Percentiles rank a stretch among this genome's conserved stretches.
Evolutionary conservation across 1,140 invertebrate species (phyloP).

Genomic region (Andricus grossulariae): DNA sequence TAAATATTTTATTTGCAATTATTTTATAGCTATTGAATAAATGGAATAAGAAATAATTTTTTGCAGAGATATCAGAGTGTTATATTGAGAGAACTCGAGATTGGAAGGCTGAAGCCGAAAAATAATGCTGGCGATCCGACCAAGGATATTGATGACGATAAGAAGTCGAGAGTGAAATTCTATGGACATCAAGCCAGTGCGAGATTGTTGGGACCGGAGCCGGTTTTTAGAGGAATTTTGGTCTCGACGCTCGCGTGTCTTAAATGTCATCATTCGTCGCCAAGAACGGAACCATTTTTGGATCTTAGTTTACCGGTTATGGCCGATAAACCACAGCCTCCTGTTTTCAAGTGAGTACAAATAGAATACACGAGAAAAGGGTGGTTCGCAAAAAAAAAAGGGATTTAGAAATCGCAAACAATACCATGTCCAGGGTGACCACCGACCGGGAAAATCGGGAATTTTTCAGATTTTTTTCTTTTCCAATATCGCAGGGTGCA

Average conservation of each 20-base stretch:
- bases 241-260: slow-evolving; percentile 93
- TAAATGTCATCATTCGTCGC: slow-evolving; percentile 90
- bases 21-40: too few relatives aligned
- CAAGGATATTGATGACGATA: slow-evolving; percentile 83
- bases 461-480: too few relatives aligned
- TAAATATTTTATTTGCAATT: too few relatives aligned
- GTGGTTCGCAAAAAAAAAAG: too few relatives aligned
- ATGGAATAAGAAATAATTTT: slow-evolving; percentile 28
- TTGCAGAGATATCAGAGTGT: slow-evolving; percentile 85
- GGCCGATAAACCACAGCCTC: slow-evolving; percentile 83
- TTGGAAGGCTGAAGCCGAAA: slow-evolving; percentile 75
- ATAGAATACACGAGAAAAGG: neutral
- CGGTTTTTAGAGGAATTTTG: slow-evolving; percentile 90
- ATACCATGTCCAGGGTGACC: too few relatives aligned
- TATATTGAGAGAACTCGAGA: slow-evolving; percentile 83
- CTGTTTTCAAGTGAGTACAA: slow-evolving; percentile 63
- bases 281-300: slow-evolving; percentile 93
- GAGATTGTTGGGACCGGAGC: slow-evolving; percentile 86
- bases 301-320: slow-evolving; percentile 95
- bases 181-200: slow-evolving; percentile 89
- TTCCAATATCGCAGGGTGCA: too few relatives aligned
- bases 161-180: slow-evolving; percentile 83
- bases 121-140: slow-evolving; percentile 74
- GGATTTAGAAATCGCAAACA: too few relatives aligned
- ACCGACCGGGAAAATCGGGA: too few relatives aligned